These are phyloP conservation scores for Tragelaphus scriptus DNA, from an alignment of 2,113 vertebrate genomes.

Conservation along the genomic window DNA sequence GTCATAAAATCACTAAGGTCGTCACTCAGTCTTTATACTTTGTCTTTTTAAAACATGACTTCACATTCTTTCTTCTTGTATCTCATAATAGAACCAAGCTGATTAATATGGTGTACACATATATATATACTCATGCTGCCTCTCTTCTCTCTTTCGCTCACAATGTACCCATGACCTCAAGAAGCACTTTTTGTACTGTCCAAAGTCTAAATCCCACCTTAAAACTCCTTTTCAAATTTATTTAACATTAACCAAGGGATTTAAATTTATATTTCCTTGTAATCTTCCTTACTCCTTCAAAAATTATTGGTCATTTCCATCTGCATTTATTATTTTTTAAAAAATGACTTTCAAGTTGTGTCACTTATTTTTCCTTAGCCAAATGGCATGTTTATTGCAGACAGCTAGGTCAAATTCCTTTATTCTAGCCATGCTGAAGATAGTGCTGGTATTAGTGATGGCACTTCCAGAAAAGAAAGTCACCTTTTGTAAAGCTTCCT, in stretches of 20 bases:
- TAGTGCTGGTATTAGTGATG: neutral
- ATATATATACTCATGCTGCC: fast-evolving
- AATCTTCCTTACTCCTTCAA: neutral
- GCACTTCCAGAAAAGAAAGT: neutral
- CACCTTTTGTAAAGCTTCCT: neutral
- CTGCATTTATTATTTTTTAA: neutral
- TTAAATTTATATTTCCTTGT: neutral
- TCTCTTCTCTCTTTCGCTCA: neutral
- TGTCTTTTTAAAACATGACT: neutral
- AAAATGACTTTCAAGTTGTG: neutral
- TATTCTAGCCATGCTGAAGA: neutral
- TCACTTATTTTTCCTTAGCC: neutral
- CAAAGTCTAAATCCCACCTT: neutral
- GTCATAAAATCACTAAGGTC: neutral
- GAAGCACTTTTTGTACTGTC: neutral
- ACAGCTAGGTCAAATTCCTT: neutral
- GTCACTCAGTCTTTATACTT: neutral
- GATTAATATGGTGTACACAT: fast-evolving
- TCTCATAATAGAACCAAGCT: neutral
- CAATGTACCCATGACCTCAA: too few relatives aligned
- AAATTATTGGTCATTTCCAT: neutral
- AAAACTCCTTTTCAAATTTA: neutral
- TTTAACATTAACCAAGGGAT: neutral
- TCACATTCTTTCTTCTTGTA: neutral
- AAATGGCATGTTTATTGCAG: neutral